Evolutionary conservation across 2,888 invertebrate species (phyloP).

Genomic region (Lycaena phlaeas): DNA sequence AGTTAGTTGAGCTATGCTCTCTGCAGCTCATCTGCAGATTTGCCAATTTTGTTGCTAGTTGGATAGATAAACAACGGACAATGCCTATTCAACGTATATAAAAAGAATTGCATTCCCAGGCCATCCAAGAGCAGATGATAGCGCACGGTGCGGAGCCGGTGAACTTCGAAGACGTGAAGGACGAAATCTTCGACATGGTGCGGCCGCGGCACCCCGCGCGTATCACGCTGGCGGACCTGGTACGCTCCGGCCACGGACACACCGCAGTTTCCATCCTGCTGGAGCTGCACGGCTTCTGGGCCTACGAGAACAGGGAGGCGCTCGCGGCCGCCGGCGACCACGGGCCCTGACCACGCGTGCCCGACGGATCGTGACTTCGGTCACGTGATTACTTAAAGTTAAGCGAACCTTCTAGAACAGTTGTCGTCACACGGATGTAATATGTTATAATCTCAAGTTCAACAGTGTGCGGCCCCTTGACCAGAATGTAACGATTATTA

Average conservation of each 20-base stretch:
- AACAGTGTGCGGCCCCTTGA: no score
- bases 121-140: constrained; percentile 92
- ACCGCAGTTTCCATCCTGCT: constrained; percentile 94
- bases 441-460: no score
- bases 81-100: no score
- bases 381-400: no score
- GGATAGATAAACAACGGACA: no score
- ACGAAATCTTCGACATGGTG: constrained; percentile 99
- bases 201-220: constrained; percentile 86
- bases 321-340: constrained; percentile 80
- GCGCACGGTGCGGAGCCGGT: constrained; percentile 92
- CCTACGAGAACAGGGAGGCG: constrained; percentile 94
- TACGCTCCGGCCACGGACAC: constrained; percentile 91
- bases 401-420: no score
- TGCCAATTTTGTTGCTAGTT: no score
- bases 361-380: constrained; percentile 17
- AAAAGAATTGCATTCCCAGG: no score
- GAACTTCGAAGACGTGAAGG: constrained; percentile 94
- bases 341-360: constrained; percentile 27
- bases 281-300: constrained; percentile 97
- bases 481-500: no score
- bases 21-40: no score
- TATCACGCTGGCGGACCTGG: constrained; percentile 90
- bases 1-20: no score
- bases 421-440: no score